Evolutionary conservation across 1,140 invertebrate species (phyloP), one percentile per base, ranked within the genome.

Genomic region (Drosophila watanabei): DNA sequence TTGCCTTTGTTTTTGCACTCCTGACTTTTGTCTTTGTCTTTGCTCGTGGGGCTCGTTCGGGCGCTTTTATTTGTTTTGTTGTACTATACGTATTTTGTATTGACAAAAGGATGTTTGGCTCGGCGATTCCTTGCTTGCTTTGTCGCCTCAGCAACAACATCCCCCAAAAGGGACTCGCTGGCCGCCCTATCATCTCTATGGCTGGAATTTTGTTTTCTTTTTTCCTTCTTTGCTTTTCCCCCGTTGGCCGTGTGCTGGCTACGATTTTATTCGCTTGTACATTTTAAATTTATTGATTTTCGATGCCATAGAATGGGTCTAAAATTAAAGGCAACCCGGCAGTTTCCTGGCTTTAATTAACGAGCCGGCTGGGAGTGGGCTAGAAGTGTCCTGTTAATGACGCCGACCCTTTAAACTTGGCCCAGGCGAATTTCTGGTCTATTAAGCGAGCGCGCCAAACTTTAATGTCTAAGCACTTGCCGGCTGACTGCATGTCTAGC

Each of bases 231-330:
- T 64, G 51, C 60, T 64, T 48, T 46, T 18, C 68, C 33, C 33
- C 33, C 33, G 46, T 20, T 48, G 20, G 10, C 57, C 14, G 45
- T 65, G 64, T 54, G 71, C 39, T 66, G 62, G 41, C 62, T 49
- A 68, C 54, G 28, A 56, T 69, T 69, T 78, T 78, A 43, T 76
- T 63, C 43, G 68, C 70, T 79, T 78, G 41, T 82, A 77, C 75
- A 82, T 87, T 88, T 88, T 89, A 81, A 88, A 90, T 90, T 89
- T 88, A 88, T 88, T 90, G 85, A 88, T 88, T 88, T 88, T 90
- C 79, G 66, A 87, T 82, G 63, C n/a, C 43, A 54, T 57, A 78
- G 30, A 52, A 37, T 24, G 57, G 33, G 33, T 28, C 64, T 64
- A 62, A 89, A 65, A 72, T 89, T 88, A 75, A 88, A 90, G 85